Evolutionary conservation across 2,888 invertebrate genomes (phyloP).

Genomic region (Ornithoptera alexandrae): DNA sequence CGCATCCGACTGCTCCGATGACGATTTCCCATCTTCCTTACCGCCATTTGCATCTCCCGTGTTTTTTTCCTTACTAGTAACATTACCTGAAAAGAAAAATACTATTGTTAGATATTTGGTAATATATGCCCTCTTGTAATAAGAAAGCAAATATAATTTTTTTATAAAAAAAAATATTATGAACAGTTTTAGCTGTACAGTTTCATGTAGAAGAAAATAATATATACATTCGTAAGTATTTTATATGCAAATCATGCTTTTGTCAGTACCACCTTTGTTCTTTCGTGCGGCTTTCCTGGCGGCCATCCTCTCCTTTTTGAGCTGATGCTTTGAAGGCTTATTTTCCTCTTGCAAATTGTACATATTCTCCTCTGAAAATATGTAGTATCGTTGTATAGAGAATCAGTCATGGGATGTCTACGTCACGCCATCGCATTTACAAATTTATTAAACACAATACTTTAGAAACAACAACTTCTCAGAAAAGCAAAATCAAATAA

Average conservation of each 20-base stretch:
- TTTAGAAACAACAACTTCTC: no score
- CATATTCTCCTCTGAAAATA: constrained; percentile 72
- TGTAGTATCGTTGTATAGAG: constrained; percentile 25
- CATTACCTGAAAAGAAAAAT: constrained; percentile 56
- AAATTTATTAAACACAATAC: not conserved
- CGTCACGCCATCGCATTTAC: not conserved
- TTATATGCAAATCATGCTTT: constrained; percentile 34
- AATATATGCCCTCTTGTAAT: not conserved
- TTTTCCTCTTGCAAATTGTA: constrained; percentile 76
- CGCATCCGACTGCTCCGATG: constrained; percentile 87
- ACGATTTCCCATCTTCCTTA: constrained; percentile 72
- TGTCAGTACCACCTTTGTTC: constrained; percentile 60
- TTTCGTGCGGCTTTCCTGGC: constrained; percentile 79
- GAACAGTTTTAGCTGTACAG: constrained; percentile 2
- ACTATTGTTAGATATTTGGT: constrained; percentile 7
- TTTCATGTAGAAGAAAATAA: constrained; percentile 23
- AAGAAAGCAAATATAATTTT: constrained; percentile 13
- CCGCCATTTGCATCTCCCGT: constrained; percentile 55
- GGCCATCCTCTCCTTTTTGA: constrained; percentile 82
- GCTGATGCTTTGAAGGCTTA: constrained; percentile 82
- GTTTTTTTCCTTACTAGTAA: constrained; percentile 57
- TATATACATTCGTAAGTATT: constrained; percentile 24
- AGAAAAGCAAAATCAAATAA: no score
- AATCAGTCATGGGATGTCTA: not conserved
- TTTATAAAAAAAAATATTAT: not conserved